These are phyloP conservation scores for Cebidichthys violaceus DNA, from an alignment of 2,113 vertebrate species.

Conservation along the genomic window DNA sequence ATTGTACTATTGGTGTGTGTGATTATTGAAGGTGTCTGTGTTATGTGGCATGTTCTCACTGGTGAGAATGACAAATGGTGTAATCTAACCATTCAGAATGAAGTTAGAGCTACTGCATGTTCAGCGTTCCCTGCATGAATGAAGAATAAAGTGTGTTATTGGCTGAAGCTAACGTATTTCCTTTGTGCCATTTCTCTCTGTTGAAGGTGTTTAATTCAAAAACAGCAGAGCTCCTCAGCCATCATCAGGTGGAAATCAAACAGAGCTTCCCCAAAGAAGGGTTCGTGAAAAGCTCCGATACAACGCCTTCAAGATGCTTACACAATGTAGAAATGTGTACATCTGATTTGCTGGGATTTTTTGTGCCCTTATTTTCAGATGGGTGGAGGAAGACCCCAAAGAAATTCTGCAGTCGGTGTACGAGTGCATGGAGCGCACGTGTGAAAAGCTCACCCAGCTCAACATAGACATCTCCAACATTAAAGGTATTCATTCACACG, in stretches of 20 bases:
- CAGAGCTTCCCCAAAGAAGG: conserved; percentile 98
- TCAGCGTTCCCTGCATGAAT: background rate
- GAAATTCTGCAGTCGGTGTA: conserved; percentile 95
- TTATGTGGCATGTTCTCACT: too few relatives aligned
- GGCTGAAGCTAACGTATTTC: background rate
- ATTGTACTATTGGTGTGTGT: too few relatives aligned
- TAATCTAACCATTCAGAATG: too few relatives aligned
- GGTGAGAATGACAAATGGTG: too few relatives aligned
- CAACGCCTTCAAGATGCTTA: background rate
- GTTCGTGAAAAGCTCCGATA: conserved; percentile 76
- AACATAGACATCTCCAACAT: conserved; percentile 93
- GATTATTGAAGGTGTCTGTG: too few relatives aligned
- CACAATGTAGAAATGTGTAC: background rate
- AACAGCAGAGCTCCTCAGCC: conserved; percentile 95
- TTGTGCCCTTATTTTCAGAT: conserved; percentile 77
- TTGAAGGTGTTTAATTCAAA: conserved; percentile 95
- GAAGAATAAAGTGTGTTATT: background rate
- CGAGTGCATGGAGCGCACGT: conserved; percentile 96
- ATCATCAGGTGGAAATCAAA: conserved; percentile 96
- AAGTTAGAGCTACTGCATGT: too few relatives aligned
- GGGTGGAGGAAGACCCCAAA: conserved; percentile 97
- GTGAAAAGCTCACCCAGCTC: conserved; percentile 93
- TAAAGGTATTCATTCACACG: conserved; percentile 87
- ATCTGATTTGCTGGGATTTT: background rate
- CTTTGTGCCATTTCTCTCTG: background rate